These are phyloP conservation scores for Mycteria americana DNA, from an alignment of 2,797 vertebrate genomes.

Conservation along the genomic window DNA sequence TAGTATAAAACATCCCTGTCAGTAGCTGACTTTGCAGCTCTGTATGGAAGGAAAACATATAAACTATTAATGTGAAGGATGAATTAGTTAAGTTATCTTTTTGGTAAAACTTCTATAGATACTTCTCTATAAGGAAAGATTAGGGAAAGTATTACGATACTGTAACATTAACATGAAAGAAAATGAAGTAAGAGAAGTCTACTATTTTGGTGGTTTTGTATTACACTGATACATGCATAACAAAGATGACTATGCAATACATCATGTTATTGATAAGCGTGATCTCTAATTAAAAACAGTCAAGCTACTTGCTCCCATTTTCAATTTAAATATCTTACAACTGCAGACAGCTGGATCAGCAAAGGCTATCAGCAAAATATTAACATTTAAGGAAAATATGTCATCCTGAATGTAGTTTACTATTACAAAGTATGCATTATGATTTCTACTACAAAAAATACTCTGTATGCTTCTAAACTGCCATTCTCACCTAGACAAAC, in stretches of 20 bases:
- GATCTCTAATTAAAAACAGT: neutral
- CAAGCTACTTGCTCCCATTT: neutral
- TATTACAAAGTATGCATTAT: neutral
- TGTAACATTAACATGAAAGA: neutral
- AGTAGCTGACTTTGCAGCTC: neutral
- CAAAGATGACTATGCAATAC: neutral
- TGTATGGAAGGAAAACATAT: neutral
- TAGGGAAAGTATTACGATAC: neutral
- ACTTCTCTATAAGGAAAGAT: neutral
- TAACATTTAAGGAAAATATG: neutral
- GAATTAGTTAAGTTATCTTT: neutral
- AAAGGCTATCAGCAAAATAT: neutral
- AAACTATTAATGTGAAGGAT: neutral
- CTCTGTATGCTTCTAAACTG: neutral
- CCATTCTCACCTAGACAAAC: neutral
- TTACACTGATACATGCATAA: neutral
- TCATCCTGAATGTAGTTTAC: neutral
- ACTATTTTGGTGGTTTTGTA: neutral
- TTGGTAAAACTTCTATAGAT: neutral
- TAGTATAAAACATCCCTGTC: neutral
- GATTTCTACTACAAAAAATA: neutral
- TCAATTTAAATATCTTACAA: neutral
- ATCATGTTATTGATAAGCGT: neutral
- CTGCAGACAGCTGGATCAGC: neutral
- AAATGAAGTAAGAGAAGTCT: neutral